phyloP scores from a whole-genome alignment of 2,797 vertebrate species.

The Chelon labrosus region DNA sequence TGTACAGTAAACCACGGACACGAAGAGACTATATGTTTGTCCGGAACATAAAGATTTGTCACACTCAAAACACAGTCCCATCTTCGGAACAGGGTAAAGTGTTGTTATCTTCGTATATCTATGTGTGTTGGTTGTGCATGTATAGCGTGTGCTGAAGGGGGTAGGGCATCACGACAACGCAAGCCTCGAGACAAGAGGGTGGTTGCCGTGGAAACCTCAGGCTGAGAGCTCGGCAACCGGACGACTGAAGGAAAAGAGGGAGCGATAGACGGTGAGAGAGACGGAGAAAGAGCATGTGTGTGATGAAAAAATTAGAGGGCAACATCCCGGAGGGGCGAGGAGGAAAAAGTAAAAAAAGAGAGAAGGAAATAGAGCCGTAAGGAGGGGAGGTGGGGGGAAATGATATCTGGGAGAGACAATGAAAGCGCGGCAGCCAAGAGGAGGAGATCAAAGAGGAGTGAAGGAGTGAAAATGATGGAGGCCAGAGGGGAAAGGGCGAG shows the following conservation, averaged over 20 bases:
- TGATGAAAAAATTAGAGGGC: constrained; percentile 58
- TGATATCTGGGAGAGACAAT: constrained; percentile 24
- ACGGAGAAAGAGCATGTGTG: constrained; percentile 44
- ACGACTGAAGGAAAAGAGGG: constrained; percentile 66
- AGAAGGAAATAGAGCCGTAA: constrained; percentile 17
- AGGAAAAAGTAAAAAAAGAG: too few species aligned
- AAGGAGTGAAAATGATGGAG: constrained; percentile 16
- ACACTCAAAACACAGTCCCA: neutral
- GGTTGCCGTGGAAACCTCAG: constrained; percentile 87
- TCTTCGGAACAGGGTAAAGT: neutral
- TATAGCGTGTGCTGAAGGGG: constrained; percentile 76
- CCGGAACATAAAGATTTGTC: constrained; percentile 2
- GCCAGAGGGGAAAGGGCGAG: neutral
- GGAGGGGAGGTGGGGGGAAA: neutral
- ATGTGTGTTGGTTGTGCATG: constrained; percentile 52
- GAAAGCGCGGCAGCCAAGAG: constrained; percentile 23
- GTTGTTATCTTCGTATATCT: constrained; percentile 30
- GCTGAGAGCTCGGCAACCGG: constrained; percentile 75
- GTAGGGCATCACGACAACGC: constrained; percentile 79
- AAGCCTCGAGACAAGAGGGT: constrained; percentile 83
- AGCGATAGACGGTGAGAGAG: constrained; percentile 57
- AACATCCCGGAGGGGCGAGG: constrained; percentile 54
- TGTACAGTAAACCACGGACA: neutral
- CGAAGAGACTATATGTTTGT: constrained; percentile 9
- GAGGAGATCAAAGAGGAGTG: constrained; percentile 32